Conservation (phyloP, 1,140 invertebrate genomes). For the Callitettix versicolor region DNA sequence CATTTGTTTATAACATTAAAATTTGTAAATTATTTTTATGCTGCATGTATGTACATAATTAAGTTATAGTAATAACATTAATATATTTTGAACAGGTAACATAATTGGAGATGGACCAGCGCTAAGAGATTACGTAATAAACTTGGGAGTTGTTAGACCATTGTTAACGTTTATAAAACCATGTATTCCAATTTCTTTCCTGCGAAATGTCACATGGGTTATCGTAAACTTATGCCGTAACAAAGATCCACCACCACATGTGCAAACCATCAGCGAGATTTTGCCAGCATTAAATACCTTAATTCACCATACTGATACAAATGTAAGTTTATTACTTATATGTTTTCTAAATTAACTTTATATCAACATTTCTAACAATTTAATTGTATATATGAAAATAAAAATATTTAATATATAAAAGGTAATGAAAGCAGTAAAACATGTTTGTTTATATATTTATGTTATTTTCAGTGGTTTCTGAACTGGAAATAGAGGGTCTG, state of each 20-base stretch:
- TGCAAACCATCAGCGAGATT: constrained; percentile 81
- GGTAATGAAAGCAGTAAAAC: too few relatives aligned
- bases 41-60: too few relatives aligned
- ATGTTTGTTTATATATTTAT: too few relatives aligned
- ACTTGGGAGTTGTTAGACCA: constrained; percentile 79
- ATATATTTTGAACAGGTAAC: constrained; percentile 41
- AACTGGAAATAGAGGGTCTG: too few relatives aligned
- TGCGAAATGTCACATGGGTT: constrained; percentile 96
- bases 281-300: constrained; percentile 88
- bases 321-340: constrained; percentile 52
- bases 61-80: too few relatives aligned
- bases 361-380: not conserved
- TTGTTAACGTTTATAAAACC: constrained; percentile 85
- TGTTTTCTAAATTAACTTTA: not conserved
- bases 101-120: constrained; percentile 87
- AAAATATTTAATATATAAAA: too few relatives aligned
- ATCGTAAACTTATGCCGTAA: constrained; percentile 94
- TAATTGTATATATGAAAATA: too few relatives aligned
- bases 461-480: too few relatives aligned
- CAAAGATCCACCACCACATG: constrained; percentile 85
- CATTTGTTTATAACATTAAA: too few relatives aligned
- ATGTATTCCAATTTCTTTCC: constrained; percentile 83
- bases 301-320: constrained; percentile 91
- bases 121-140: constrained; percentile 85
- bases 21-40: too few relatives aligned